A percentile compares a stretch with the other conserved stretches of the same genome.
Evolutionary conservation across 2,888 invertebrate species (phyloP).

Genomic region (Cantharis lateralis): DNA sequence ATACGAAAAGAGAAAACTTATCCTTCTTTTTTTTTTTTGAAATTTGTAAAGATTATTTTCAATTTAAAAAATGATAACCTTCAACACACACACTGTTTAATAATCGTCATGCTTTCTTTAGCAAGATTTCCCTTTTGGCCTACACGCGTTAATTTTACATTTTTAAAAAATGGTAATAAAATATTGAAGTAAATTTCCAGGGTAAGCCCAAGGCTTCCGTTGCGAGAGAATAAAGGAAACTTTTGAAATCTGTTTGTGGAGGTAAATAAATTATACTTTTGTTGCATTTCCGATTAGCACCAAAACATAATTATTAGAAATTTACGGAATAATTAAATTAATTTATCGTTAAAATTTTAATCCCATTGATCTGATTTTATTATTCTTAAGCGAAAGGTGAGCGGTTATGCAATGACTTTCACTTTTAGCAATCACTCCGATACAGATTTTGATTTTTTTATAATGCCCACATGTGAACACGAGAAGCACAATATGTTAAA

Average conservation of each 20-base stretch:
- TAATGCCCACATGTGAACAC: neutral
- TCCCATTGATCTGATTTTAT: neutral
- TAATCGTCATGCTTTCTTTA: neutral
- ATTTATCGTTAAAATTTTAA: neutral
- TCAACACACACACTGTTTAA: neutral
- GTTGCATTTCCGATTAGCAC: neutral
- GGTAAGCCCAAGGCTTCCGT: neutral
- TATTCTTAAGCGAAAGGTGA: neutral
- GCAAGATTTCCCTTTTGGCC: neutral
- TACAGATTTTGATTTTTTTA: neutral
- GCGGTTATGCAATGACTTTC: neutral
- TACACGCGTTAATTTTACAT: neutral
- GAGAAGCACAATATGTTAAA: neutral
- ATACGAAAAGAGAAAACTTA: neutral
- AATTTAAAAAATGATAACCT: neutral
- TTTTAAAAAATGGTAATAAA: neutral
- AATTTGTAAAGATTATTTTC: neutral
- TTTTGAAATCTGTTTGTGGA: neutral
- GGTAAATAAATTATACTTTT: neutral
- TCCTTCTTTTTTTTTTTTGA: neutral
- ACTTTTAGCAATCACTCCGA: neutral
- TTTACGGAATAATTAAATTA: neutral
- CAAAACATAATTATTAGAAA: neutral
- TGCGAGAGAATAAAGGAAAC: neutral
- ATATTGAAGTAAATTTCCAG: neutral